Base-by-base conservation (phyloP, 2,113 vertebrate genomes). In the Bufo bufo region DNA sequence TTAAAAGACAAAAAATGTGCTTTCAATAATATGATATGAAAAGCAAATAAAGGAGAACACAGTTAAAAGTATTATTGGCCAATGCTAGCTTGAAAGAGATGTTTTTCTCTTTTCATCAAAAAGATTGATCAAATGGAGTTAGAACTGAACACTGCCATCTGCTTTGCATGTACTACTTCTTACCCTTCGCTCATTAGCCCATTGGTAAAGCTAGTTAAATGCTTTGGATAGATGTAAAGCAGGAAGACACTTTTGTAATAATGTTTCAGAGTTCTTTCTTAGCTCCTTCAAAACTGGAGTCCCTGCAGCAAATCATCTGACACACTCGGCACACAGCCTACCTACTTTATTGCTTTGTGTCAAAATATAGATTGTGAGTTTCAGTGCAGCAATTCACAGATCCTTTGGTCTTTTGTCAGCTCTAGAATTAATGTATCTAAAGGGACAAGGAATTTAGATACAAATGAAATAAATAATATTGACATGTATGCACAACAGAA, bases 151-250 rank as follows among this genome's bases (percentile, higher is more conserved):
- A 20, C 63, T 54, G 63, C 63, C 58, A 20, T 71, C 82, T 69
- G 85, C 47, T 80, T 66, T 80, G 77, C 74, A 63, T 56, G 49
- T 87, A 69, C 56, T 58, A 87, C 49, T 13, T 87, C 77, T 78
- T 33, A 80, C 63, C 58, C 77, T 23, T 71, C 17, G 63, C 63
- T 87, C 63, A 87, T 87, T 87, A 80, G 77, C 56, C 61, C 33
- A 56, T 58, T 69, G 63, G 85, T 66, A 87, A 87, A 80, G 79
- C 85, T 80, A 17, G 16, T 80, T 86, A 66, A 86, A 66, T 87
- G 61, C 23, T 71, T 80, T 59, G 56, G 59, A 66, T 58, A 71
- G 23, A 56, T 87, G 16, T 71, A 87, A 87, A 71, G 47, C n/a
- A 80, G 77, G 50, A 71, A 80, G 77, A 87, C 85, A 86, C 85